These are phyloP conservation scores for Gymnorhina tibicen DNA, from an alignment of 2,113 vertebrate species.

Conservation along the genomic window DNA sequence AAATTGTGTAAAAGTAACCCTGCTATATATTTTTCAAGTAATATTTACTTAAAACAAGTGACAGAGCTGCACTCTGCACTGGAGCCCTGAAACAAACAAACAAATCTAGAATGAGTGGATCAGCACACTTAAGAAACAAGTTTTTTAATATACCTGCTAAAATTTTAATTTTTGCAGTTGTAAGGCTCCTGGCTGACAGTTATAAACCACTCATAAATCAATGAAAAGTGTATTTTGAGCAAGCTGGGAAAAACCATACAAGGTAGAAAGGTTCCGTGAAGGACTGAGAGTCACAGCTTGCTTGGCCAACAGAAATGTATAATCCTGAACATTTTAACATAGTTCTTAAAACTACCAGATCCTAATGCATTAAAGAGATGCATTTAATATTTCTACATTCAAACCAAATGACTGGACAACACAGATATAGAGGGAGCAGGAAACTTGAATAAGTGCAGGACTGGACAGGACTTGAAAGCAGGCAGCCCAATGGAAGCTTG, in stretches of 20 bases:
- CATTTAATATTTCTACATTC: neutral
- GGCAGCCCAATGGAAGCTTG: neutral
- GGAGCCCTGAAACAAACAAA: neutral
- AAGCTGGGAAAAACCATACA: neutral
- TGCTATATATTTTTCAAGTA: neutral
- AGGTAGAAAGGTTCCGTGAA: neutral
- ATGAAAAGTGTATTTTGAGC: neutral
- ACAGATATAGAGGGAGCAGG: neutral
- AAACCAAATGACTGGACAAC: neutral
- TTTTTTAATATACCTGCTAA: neutral
- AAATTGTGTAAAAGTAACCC: neutral
- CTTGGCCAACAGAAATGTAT: neutral
- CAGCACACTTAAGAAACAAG: neutral
- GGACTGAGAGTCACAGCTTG: neutral
- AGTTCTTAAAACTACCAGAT: neutral
- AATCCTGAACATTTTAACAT: neutral
- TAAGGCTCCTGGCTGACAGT: neutral
- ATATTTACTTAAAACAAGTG: neutral
- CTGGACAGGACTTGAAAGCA: neutral
- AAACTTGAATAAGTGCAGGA: neutral
- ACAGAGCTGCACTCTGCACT: neutral
- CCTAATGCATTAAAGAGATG: neutral
- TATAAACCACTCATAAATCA: neutral
- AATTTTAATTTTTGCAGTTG: neutral
- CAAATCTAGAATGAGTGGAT: neutral